phyloP scores from a whole-genome alignment of 2,888 invertebrate species.

The Malthinus flaveolus region DNA sequence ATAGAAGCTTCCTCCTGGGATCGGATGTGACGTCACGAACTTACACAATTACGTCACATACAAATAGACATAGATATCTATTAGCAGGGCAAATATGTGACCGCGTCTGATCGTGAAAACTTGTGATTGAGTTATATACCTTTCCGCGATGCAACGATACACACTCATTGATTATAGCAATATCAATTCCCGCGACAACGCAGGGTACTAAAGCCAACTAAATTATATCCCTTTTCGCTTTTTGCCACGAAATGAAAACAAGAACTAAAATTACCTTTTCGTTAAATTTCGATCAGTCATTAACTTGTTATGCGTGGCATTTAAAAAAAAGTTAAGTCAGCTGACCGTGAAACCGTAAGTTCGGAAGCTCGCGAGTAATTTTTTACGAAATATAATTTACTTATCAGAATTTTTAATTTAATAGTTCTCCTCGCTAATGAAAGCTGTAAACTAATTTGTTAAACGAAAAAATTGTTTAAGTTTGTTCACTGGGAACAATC shows the following conservation, averaged over 20 bases:
- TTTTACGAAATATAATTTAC: conserved; percentile 5
- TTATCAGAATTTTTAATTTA: conserved; percentile 23
- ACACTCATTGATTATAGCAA: conserved; percentile 48
- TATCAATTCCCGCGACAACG: conserved; percentile 44
- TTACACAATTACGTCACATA: conserved; percentile 44
- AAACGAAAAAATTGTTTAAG: conserved; percentile 42
- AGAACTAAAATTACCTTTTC: conserved; percentile 10
- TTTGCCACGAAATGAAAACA: conserved; percentile 10
- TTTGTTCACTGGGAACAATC: conserved; percentile 53
- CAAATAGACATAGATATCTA: conserved; percentile 54
- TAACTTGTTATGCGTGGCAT: too few species aligned
- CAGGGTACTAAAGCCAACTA: conserved; percentile 26
- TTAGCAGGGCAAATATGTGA: conserved; percentile 45
- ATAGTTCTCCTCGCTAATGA: conserved; percentile 20
- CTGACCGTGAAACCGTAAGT: too few species aligned
- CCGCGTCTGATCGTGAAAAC: conserved; percentile 47
- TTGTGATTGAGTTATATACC: conserved; percentile 50
- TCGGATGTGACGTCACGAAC: conserved; percentile 43
- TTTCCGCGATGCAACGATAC: conserved; percentile 40
- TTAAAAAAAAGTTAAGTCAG: too few species aligned
- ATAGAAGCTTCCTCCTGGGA: conserved; percentile 34
- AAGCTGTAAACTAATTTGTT: conserved; percentile 27
- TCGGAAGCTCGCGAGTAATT: too few species aligned
- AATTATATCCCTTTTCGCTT: conserved; percentile 26
- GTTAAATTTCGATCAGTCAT: conserved; percentile 18